Evolutionary conservation across 1,140 invertebrate species (phyloP), one percentile per base, ranked within the genome.

Genomic region (Laupala kohalensis): DNA sequence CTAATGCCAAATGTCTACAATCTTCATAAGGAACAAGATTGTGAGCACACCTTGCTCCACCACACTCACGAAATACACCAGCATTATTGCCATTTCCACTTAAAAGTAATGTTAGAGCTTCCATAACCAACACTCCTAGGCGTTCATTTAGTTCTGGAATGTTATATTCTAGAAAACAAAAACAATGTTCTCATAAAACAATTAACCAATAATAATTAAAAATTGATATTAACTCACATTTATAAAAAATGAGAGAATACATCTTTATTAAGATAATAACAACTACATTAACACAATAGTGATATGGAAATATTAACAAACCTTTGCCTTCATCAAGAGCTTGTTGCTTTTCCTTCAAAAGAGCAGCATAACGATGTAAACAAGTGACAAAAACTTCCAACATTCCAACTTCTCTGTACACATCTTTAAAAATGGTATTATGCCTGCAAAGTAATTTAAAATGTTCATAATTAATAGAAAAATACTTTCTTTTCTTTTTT

Each of bases 301-400:
- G 1, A 53, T 53, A 13, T 9, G 9, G 4, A 19, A 26, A 25
- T 26, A 68, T 68, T 68, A 26, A 26, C 23, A 72, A 75, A 77
- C 78, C 76, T 77, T 75, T 77, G 64, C 75, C 74, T 73, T 77
- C 78, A 25, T 78, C 78, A 25, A 71, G 63, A 64, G 80, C 82
- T 74, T 78, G 80, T 77, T 86, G 85, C 76, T 88, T 87, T 75
- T 91, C 88, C 80, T 92, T 92, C 5, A 94, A 80, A 68, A 92
- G 85, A 12, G 88, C 88, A 9, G 91, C 89, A 81, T 95, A 97
- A 65, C 92, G 86, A 74, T 91, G 91, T 6, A 98, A 84, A 82
- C 94, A 96, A n/a, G 92, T 93, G 0, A 97, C 93, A 78, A 99
- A 92, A 6, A 98, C 95, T 85, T 99, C 97, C 72, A 99, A 81